Conservation (phyloP, 1,140 invertebrate species). For the Condylostylus longicornis region DNA sequence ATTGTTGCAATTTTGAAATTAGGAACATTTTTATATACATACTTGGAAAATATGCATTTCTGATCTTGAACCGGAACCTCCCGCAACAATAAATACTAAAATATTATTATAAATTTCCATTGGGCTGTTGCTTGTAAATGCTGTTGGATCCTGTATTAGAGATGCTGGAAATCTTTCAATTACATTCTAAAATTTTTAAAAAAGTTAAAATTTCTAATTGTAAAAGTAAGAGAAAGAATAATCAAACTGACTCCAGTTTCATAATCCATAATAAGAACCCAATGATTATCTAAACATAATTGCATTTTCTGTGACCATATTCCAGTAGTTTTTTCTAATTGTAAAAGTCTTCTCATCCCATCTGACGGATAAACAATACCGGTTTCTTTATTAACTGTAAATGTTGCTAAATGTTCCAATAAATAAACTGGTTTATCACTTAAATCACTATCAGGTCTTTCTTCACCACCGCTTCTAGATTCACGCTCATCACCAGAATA, state of each 20-base stretch:
- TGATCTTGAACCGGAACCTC: constrained; percentile 44
- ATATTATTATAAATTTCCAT: constrained; percentile 98
- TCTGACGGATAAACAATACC: constrained; percentile 79
- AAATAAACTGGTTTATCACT: constrained; percentile 62
- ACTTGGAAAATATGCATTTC: constrained; percentile 98
- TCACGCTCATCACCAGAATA: constrained; percentile 28
- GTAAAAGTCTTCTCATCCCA: constrained; percentile 86
- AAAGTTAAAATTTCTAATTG: neutral
- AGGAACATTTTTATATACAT: constrained; percentile 1
- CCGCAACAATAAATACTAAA: constrained; percentile 84
- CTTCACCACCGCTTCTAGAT: constrained; percentile 19
- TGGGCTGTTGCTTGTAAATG: constrained; percentile 89
- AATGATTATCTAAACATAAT: constrained; percentile 69
- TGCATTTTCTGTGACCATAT: constrained; percentile 99
- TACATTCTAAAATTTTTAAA: constrained; percentile 51
- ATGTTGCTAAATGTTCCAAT: constrained; percentile 95
- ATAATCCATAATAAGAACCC: constrained; percentile 90
- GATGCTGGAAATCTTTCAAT: constrained; percentile 91
- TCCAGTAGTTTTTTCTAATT: constrained; percentile 84
- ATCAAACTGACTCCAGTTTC: constrained; percentile 72
- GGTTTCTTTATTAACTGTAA: constrained; percentile 78
- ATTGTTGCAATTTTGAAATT: neutral
- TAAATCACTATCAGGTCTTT: constrained; percentile 20
- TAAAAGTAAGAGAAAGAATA: neutral
- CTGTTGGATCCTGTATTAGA: constrained; percentile 85